Evolutionary conservation across 2,888 invertebrate species (phyloP), one percentile per base, ranked within the genome.

Genomic region (Prionchulus punctatus): DNA sequence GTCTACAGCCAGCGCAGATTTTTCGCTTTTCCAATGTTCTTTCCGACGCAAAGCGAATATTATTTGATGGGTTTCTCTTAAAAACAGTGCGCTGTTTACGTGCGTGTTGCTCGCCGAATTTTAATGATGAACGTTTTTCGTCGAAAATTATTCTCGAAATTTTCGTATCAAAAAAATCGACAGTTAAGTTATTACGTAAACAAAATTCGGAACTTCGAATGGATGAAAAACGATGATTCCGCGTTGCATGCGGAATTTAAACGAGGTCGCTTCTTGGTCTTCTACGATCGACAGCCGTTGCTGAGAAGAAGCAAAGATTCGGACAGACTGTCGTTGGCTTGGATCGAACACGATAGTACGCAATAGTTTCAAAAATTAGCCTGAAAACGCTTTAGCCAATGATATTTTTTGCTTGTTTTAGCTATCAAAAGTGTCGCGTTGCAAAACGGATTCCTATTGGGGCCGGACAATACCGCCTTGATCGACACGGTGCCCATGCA

Each of bases 211-310:
- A 28, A 43, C 18, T 43, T 53, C 18, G 27, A 53, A 4, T 42
- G 25, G 25, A 15, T 21, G 43, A 23, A 43, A 28, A 53, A 42
- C 28, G 21, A 53, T 26, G 53, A 53, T 43, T 42, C 43, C 3
- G 53, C 53, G 4, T 42, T 53, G 25, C 2, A 36, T 23, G 53
- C 53, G 3, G 53, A 53, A 21, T 31, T 36, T 4, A 53, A 53
- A 53, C 21, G 53, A 26, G 28, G 27, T n/a, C 21, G 26, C 4
- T 21, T 26, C 27, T 4, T 43, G 2, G 26, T 43, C 3, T 53
- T 53, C 30, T 21, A 26, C 18, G 43, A 53, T 43, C 7, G 27
- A 43, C 21, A 43, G 18, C 53, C 53, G 4, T 21, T 53, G 18
- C 15, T 53, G 3, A 12, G 43, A 49, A 7, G 23, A 12, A 21